phyloP scores from a whole-genome alignment of 2,113 vertebrate species.

The Phaetusa simplex region DNA sequence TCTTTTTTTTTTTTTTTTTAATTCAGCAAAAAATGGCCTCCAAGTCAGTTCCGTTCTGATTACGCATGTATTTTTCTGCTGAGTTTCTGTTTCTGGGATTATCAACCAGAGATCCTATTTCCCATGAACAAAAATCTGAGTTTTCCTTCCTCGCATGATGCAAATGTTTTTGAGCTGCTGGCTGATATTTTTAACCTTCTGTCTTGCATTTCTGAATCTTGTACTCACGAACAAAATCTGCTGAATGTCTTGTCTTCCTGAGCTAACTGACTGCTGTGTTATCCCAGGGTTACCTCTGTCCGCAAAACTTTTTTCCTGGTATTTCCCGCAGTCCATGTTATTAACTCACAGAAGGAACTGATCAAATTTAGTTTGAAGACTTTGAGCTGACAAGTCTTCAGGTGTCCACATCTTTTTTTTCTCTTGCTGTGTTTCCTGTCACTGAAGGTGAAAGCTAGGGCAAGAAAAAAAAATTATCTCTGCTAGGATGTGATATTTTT shows the following conservation, averaged over 20 bases:
- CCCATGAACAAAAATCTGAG: not conserved
- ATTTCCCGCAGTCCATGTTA: slow-evolving; percentile 9
- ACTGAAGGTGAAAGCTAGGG: not conserved
- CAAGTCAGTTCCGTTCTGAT: not conserved
- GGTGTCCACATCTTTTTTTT: not conserved
- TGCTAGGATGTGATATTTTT: not conserved
- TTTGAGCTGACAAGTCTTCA: slow-evolving; percentile 7
- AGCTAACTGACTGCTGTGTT: not conserved
- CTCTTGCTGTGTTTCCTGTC: not conserved
- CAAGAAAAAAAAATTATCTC: not conserved
- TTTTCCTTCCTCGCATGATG: not conserved
- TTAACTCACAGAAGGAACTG: slow-evolving; percentile 21
- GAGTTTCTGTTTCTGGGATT: not conserved
- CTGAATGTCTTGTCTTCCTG: not conserved
- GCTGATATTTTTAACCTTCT: not conserved
- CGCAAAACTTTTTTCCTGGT: not conserved
- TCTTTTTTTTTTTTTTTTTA: not conserved
- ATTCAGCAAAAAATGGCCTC: not conserved
- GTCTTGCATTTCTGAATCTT: not conserved
- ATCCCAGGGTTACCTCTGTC: not conserved
- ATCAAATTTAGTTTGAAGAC: slow-evolving; percentile 22
- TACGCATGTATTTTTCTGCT: not conserved
- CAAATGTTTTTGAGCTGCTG: not conserved
- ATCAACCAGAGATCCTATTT: not conserved
- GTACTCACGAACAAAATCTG: not conserved